phyloP scores from a whole-genome alignment of 2,888 invertebrate genomes.

The Ennomos fuscantarius region DNA sequence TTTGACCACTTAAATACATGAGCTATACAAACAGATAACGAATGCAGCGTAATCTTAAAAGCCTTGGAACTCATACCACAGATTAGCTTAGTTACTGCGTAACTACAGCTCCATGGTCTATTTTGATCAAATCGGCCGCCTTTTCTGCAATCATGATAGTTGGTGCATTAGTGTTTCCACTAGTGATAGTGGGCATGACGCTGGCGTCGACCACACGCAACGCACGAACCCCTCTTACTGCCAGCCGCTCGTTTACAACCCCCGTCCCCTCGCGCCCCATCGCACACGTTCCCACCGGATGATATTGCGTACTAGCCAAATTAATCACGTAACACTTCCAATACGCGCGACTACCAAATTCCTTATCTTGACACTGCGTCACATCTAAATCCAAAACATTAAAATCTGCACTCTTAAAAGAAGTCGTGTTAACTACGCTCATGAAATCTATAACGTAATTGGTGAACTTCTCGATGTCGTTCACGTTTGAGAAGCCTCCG shows the following conservation, averaged over 20 bases:
- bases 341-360: constrained; percentile 56
- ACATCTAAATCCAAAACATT: constrained; percentile 44
- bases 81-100: too few relatives aligned
- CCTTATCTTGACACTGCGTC: constrained; percentile 47
- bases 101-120: constrained; percentile 33
- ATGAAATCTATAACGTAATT: constrained; percentile 44
- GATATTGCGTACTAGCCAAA: constrained; percentile 52
- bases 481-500: constrained; percentile 48
- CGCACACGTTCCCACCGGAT: constrained; percentile 51
- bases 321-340: constrained; percentile 63
- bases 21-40: too few relatives aligned
- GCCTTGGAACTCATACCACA: too few relatives aligned
- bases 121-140: constrained; percentile 84
- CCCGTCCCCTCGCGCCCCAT: constrained; percentile 48
- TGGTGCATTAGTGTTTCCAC: constrained; percentile 86
- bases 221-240: constrained; percentile 81
- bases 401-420: constrained; percentile 41
- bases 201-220: constrained; percentile 87
- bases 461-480: constrained; percentile 45
- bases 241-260: constrained; percentile 47
- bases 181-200: constrained; percentile 86
- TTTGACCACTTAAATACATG: too few relatives aligned
- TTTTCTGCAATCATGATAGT: constrained; percentile 87
- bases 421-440: constrained; percentile 42
- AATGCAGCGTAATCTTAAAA: too few relatives aligned